Conservation (phyloP, 2,113 vertebrate genomes). For the Tragulus kanchil region DNA sequence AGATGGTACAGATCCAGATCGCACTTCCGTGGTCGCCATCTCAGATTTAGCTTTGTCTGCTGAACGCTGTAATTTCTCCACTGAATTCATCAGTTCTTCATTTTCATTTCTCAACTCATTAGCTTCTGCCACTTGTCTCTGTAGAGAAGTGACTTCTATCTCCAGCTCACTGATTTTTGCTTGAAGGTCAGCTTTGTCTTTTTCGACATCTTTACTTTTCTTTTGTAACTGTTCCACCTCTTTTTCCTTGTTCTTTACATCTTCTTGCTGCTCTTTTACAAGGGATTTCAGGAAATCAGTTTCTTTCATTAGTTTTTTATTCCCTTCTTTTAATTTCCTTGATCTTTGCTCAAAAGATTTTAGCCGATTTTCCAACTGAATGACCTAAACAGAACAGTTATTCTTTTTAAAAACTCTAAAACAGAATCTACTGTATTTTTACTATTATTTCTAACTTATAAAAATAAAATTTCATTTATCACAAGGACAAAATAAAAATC, state of each 20-base stretch:
- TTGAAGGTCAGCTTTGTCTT: slow-evolving; percentile 85
- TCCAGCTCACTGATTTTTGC: slow-evolving; percentile 87
- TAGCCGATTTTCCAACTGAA: slow-evolving; percentile 90
- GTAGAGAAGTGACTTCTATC: slow-evolving; percentile 86
- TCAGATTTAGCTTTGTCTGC: slow-evolving; percentile 86
- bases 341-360: slow-evolving; percentile 89
- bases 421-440: slow-evolving; percentile 42
- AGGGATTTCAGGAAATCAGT: slow-evolving; percentile 88
- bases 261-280: slow-evolving; percentile 86
- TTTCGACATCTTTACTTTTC: slow-evolving; percentile 85
- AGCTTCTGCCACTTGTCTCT: slow-evolving; percentile 86
- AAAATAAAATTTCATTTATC: slow-evolving; percentile 78
- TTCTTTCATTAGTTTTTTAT: slow-evolving; percentile 88
- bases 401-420: slow-evolving; percentile 51
- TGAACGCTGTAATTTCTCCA: slow-evolving; percentile 89
- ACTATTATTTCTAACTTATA: slow-evolving; percentile 61
- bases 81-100: slow-evolving; percentile 87
- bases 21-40: slow-evolving; percentile 71
- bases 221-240: slow-evolving; percentile 83
- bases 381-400: slow-evolving; percentile 88
- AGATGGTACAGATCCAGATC: slow-evolving; percentile 80
- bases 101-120: slow-evolving; percentile 84
- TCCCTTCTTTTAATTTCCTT: slow-evolving; percentile 89
- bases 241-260: slow-evolving; percentile 84
- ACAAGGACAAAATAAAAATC: slow-evolving; percentile 84